phyloP scores from a whole-genome alignment of 2,113 vertebrate genomes.

The Hymenochirus boettgeri region DNA sequence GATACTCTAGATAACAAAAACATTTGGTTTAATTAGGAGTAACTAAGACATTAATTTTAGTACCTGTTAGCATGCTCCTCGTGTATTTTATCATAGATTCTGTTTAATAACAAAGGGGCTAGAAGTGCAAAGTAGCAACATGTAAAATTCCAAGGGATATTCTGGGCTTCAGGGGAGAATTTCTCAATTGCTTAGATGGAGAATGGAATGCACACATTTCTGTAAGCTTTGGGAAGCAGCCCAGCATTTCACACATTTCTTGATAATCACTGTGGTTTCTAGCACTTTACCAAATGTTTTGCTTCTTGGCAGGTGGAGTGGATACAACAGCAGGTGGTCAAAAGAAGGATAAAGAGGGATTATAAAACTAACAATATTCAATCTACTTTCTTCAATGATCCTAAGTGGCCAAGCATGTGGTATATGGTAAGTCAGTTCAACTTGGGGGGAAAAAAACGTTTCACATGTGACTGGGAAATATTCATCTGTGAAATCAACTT shows the following conservation, averaged over 20 bases:
- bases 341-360: conserved; percentile 92
- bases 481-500: too few relatives aligned
- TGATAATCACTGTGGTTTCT: conserved; percentile 36
- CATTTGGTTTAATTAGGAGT: too few relatives aligned
- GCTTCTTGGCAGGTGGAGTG: conserved; percentile 86
- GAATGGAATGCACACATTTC: conserved; percentile 8
- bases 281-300: conserved; percentile 49
- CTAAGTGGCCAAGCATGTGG: conserved; percentile 99
- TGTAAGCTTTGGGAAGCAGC: conserved; percentile 30
- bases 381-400: conserved; percentile 90
- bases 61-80: too few relatives aligned
- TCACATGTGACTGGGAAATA: too few relatives aligned
- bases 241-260: conserved; percentile 40
- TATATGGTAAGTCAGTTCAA: conserved; percentile 84
- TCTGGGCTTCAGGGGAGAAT: neutral
- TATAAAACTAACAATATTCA: conserved; percentile 77
- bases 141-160: too few relatives aligned
- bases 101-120: too few relatives aligned
- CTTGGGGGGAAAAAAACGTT: too few relatives aligned
- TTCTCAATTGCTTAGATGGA: neutral
- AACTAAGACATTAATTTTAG: too few relatives aligned
- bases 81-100: too few relatives aligned
- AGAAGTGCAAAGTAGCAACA: too few relatives aligned
- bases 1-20: too few relatives aligned
- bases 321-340: conserved; percentile 96